Percentiles rank a stretch among this genome's conserved stretches.
Evolutionary conservation across 1,140 invertebrate genomes (phyloP).

Genomic region (Cyclargus thomasi): DNA sequence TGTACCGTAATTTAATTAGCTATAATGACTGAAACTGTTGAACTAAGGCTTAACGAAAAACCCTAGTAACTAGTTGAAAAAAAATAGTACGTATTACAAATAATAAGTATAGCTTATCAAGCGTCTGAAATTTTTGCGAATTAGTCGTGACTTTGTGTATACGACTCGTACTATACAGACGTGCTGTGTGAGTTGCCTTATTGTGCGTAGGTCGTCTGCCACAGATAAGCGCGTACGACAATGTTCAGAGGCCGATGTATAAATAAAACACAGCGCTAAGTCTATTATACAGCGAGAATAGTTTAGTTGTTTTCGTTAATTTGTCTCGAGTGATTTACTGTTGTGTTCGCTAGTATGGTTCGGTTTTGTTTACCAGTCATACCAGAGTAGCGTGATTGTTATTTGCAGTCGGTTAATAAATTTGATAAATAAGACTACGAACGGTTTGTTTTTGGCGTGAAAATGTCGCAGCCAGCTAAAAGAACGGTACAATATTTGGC

Average conservation of each 20-base stretch:
- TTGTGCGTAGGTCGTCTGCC: not conserved
- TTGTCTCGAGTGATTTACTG: not conserved
- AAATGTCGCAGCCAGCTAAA: constrained; percentile 33
- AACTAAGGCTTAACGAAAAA: too few relatives aligned
- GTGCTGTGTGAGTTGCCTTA: not conserved
- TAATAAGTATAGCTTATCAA: too few relatives aligned
- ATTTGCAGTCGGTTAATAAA: not conserved
- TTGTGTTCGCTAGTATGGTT: not conserved
- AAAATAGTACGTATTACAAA: too few relatives aligned
- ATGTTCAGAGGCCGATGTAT: not conserved
- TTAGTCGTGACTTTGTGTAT: too few relatives aligned
- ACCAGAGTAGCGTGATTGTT: not conserved
- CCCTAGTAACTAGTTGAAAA: too few relatives aligned
- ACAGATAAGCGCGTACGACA: not conserved
- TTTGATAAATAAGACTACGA: not conserved
- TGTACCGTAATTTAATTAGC: too few relatives aligned
- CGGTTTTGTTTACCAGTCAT: not conserved
- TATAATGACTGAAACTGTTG: too few relatives aligned
- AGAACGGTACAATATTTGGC: constrained; percentile 62
- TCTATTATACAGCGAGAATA: not conserved
- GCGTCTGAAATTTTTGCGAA: too few relatives aligned
- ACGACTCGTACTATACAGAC: too few relatives aligned
- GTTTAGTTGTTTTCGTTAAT: not conserved
- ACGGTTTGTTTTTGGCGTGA: not conserved
- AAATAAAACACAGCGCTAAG: not conserved